Conservation (phyloP, 1,140 invertebrate species). For the Platorchestia sp. region DNA sequence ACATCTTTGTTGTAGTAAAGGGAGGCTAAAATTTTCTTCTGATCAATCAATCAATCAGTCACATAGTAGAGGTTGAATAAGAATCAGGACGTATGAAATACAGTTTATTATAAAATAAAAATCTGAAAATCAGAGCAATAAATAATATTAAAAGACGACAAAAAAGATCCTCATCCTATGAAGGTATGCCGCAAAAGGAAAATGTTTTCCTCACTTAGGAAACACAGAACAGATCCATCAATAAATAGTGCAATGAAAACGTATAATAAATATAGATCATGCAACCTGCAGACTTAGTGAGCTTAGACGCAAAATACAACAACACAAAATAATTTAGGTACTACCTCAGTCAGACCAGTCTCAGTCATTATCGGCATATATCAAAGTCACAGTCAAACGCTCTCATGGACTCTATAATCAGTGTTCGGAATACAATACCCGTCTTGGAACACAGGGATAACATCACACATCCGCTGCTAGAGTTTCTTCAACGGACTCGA, state of each 20-base stretch:
- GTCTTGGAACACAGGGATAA: not conserved
- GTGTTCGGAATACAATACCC: not conserved
- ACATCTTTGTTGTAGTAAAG: too few relatives aligned
- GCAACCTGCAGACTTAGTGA: conserved; percentile 6
- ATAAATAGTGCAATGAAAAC: conserved; percentile 10
- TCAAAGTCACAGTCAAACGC: not conserved
- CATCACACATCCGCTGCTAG: not conserved
- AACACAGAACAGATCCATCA: not conserved
- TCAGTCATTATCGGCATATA: not conserved
- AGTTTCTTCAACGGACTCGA: not conserved
- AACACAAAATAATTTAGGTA: not conserved
- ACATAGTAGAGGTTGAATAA: not conserved
- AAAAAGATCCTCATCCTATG: not conserved
- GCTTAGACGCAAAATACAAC: not conserved
- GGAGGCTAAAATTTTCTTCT: too few relatives aligned
- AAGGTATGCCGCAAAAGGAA: not conserved
- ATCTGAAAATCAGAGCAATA: not conserved
- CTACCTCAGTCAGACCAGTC: not conserved
- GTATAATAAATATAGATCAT: not conserved
- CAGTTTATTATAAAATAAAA: not conserved
- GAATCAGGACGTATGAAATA: not conserved
- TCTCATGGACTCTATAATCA: not conserved
- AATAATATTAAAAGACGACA: not conserved
- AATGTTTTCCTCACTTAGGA: not conserved
- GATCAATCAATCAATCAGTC: too few relatives aligned